Evolutionary conservation across 2,888 invertebrate species (phyloP).

Genomic region (Drosophila hamatofila): DNA sequence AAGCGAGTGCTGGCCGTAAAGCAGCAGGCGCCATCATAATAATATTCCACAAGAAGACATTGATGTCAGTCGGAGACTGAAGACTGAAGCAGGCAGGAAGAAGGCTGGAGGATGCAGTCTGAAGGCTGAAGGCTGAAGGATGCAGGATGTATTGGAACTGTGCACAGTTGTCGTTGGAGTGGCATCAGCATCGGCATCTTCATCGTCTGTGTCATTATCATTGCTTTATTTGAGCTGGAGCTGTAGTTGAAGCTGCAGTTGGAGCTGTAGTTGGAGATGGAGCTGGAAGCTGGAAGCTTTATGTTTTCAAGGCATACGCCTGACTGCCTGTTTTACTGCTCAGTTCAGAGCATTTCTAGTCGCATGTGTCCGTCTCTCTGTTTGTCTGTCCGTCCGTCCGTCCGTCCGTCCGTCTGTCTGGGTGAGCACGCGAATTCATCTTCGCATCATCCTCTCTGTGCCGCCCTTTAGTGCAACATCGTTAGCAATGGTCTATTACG

Average conservation of each 20-base stretch:
- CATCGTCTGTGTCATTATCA: constrained; percentile 34
- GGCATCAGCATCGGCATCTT: constrained; percentile 16
- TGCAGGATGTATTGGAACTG: constrained; percentile 29
- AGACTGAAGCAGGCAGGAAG: constrained; percentile 28
- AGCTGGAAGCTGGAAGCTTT: constrained; percentile 48
- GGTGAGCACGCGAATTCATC: neutral
- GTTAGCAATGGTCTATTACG: constrained; percentile 76
- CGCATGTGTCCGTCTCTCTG: constrained; percentile 2
- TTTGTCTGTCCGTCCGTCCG: neutral
- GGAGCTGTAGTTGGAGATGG: constrained; percentile 34
- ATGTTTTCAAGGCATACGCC: constrained; percentile 64
- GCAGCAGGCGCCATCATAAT: constrained; percentile 77
- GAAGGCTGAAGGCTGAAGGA: constrained; percentile 1
- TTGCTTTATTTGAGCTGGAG: constrained; percentile 64
- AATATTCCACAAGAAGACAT: constrained; percentile 70
- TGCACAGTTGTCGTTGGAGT: constrained; percentile 3
- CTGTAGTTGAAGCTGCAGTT: neutral
- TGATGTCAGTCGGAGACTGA: constrained; percentile 45
- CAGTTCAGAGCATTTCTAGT: constrained; percentile 38
- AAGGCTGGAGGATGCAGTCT: neutral
- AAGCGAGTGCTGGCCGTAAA: constrained; percentile 74
- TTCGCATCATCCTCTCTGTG: neutral
- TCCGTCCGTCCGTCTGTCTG: neutral
- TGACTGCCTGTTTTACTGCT: constrained; percentile 60
- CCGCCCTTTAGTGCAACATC: constrained; percentile 62